Evolutionary conservation across 2,113 vertebrate genomes (phyloP).

Genomic region (Sinocyclocheilus grahami): DNA sequence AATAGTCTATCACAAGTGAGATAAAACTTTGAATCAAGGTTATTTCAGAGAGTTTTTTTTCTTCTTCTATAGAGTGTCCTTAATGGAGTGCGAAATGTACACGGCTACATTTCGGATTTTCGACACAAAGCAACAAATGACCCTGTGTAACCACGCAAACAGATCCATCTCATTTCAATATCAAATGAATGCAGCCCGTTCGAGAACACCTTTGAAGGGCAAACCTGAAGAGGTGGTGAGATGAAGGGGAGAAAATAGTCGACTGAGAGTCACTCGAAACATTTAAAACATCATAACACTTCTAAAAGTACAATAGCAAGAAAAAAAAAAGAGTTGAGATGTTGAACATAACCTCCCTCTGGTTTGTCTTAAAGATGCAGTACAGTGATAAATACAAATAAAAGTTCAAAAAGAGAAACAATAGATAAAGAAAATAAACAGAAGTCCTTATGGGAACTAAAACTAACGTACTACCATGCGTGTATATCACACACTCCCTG

Average conservation of each 20-base stretch:
- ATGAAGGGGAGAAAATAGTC: conserved; percentile 4
- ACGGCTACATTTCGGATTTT: conserved; percentile 37
- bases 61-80: background rate
- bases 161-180: conserved; percentile 22
- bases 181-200: conserved; percentile 1
- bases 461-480: conserved; percentile 27
- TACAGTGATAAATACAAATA: conserved; percentile 37
- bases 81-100: conserved; percentile 36
- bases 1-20: conserved; percentile 15
- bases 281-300: conserved; percentile 32
- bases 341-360: conserved; percentile 6
- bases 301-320: conserved; percentile 20
- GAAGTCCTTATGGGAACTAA: conserved; percentile 25
- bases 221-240: background rate
- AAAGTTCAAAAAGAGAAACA: conserved; percentile 31
- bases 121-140: conserved; percentile 25
- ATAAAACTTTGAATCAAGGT: conserved; percentile 13
- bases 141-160: conserved; percentile 31
- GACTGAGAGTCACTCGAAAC: conserved; percentile 20
- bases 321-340: conserved; percentile 19
- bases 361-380: conserved; percentile 22
- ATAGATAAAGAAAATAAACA: conserved; percentile 31
- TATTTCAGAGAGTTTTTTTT: conserved; percentile 8
- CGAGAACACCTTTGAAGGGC: conserved; percentile 21
- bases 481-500: conserved; percentile 34